Evolutionary conservation across 2,113 vertebrate genomes (phyloP).

Genomic region (Syrrhaptes paradoxus): DNA sequence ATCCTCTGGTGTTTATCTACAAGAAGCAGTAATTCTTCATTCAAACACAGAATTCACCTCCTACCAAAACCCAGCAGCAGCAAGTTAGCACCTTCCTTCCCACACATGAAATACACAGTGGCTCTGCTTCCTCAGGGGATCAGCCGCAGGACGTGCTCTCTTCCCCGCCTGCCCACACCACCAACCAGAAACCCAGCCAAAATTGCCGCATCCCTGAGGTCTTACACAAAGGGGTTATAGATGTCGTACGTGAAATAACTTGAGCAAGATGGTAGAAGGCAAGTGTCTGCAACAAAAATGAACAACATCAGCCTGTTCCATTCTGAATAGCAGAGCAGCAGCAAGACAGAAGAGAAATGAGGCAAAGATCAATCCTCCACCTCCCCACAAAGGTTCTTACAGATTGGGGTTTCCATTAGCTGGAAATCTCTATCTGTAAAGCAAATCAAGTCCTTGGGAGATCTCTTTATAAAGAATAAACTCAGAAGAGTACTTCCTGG

Average conservation of each 20-base stretch:
- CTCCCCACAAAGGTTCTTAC: neutral
- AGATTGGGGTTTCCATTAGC: neutral
- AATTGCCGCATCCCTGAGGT: rapidly evolving
- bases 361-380: neutral
- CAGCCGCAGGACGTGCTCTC: neutral
- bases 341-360: neutral
- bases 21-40: neutral
- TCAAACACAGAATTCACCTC: neutral
- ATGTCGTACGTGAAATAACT: neutral
- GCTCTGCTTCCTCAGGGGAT: neutral
- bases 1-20: neutral
- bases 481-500: neutral
- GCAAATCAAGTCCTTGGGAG: neutral
- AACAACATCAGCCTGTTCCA: neutral
- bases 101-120: rapidly evolving
- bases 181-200: neutral
- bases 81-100: neutral
- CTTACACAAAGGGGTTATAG: neutral
- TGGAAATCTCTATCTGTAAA: neutral
- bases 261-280: rapidly evolving
- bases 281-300: neutral
- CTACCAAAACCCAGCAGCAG: neutral
- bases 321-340: neutral
- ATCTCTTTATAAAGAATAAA: neutral
- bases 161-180: neutral